Evolutionary conservation across 1,140 invertebrate species (phyloP).

Genomic region (Drosophila kepulauana): DNA sequence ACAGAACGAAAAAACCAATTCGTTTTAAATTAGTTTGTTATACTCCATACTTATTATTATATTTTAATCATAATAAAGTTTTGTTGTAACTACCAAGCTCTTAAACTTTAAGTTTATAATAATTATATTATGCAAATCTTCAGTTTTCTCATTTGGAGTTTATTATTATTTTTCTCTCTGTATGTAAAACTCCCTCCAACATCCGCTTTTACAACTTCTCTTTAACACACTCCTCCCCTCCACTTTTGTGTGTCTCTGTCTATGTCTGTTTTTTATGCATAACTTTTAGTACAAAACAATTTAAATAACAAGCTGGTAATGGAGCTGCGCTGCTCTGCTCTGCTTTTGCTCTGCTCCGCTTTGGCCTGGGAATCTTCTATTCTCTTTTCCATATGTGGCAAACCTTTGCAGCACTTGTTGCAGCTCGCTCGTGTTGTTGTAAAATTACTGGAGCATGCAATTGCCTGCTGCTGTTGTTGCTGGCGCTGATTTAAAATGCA

Average conservation of each 20-base stretch:
- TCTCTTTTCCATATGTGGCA: constrained; percentile 50
- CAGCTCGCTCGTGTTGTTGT: constrained; percentile 37
- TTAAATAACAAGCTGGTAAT: constrained; percentile 77
- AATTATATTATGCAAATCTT: too few relatives aligned
- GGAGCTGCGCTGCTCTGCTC: constrained; percentile 32
- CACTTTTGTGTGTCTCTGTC: too few relatives aligned
- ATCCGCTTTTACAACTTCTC: constrained; percentile 4
- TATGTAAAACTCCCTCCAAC: constrained; percentile 29
- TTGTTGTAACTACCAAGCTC: too few relatives aligned
- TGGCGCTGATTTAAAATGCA: constrained; percentile 70
- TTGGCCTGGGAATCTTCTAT: constrained; percentile 58
- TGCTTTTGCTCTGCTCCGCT: not conserved
- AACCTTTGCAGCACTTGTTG: constrained; percentile 66
- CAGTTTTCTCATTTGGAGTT: too few relatives aligned
- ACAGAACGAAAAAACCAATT: too few relatives aligned
- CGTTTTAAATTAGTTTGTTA: too few relatives aligned
- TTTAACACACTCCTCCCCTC: not conserved
- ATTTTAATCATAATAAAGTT: too few relatives aligned
- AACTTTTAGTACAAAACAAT: constrained; percentile 66
- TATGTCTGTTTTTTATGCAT: constrained; percentile 20
- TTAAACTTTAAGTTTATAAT: too few relatives aligned
- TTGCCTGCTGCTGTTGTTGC: constrained; percentile 47
- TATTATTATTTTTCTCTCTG: not conserved
- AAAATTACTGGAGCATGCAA: constrained; percentile 70
- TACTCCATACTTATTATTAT: too few relatives aligned